Base-by-base conservation (phyloP, 2,888 invertebrate species). In the Drosophila picticornis region DNA sequence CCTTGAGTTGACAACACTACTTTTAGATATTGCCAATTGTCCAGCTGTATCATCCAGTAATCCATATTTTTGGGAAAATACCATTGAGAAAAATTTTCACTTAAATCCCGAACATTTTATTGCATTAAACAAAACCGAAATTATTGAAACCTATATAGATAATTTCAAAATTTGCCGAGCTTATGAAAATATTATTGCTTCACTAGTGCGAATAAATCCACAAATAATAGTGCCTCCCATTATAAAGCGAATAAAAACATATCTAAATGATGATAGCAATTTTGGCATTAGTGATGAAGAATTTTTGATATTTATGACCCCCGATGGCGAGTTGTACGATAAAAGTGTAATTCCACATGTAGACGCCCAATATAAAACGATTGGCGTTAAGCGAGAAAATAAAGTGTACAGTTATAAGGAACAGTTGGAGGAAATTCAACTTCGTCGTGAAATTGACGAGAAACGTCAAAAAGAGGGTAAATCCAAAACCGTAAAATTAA, bases 401-500 rank as follows among this genome's bases (percentile, higher is more conserved):
- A 99, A 99, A 94, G 97, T 96, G 2, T 99, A 99, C 93, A 98
- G 98, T 75, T 99, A 98, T 93, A 98, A 98, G 91, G 99, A 99
- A 75, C 99, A 99, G 92, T 94, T 98, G 90, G 99, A 99, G 90
- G 99, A 99, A 92, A 93, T 98, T 81, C 98, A 99, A 91, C 94
- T 99, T 62, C 94, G 97, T n/a, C 95, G 98, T 72, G 99, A 99
- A 94, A 94, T 99, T 27, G 98, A 98, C 84, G 98, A 98, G 84
- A 98, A 98, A 93, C 96, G 96, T 62, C 95, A 95, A 34, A 95
- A 95, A 69, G 96, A 97, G 87, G 97, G 97, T 0, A 97, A 96
- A 92, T 93, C 95, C 46, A 96, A 96, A 83, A 96, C 95, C 52
- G 95, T 95, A 0, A 95, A 96, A 84, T 93, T 96, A 56, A 96